Evolutionary conservation across 1,140 invertebrate genomes (phyloP).

Genomic region (Trachelipus rathkii): DNA sequence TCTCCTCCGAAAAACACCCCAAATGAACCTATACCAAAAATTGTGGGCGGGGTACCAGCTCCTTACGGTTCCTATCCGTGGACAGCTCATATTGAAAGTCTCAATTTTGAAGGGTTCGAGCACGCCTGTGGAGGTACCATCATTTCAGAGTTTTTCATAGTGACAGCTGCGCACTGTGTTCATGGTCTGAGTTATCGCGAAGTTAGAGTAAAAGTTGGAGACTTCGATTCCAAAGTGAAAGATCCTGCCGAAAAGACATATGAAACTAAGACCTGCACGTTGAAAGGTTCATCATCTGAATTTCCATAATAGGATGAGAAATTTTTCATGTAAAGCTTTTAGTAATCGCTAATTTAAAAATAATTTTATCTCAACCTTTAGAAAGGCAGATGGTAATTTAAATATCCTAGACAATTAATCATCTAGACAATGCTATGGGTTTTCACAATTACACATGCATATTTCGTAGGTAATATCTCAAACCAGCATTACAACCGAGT

Average conservation of each 20-base stretch:
- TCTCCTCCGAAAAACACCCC: slow-evolving; percentile 11
- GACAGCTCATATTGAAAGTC: slow-evolving; percentile 53
- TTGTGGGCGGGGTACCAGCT: slow-evolving; percentile 63
- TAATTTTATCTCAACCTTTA: no score
- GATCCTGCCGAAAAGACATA: slow-evolving; percentile 26
- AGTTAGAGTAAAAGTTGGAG: neutral
- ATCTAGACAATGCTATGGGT: no score
- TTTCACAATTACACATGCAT: no score
- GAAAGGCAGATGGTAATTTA: no score
- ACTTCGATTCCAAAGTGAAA: neutral
- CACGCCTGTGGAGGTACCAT: neutral
- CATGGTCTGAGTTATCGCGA: neutral
- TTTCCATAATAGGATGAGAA: slow-evolving; percentile 7
- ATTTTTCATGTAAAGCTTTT: no score
- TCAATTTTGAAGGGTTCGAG: neutral
- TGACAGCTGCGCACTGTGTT: neutral
- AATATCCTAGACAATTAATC: no score
- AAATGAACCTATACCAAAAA: slow-evolving; percentile 52
- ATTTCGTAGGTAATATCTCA: no score
- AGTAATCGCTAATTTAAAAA: no score
- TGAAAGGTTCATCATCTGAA: slow-evolving; percentile 25
- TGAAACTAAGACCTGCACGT: slow-evolving; percentile 25
- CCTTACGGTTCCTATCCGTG: slow-evolving; percentile 67
- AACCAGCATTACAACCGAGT: no score
- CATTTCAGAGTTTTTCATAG: neutral